Percentiles rank a stretch among this genome's conserved stretches.
These are phyloP conservation scores for Poeciliopsis presidionis DNA, from an alignment of 2,797 vertebrate species.

Conservation along the genomic window DNA sequence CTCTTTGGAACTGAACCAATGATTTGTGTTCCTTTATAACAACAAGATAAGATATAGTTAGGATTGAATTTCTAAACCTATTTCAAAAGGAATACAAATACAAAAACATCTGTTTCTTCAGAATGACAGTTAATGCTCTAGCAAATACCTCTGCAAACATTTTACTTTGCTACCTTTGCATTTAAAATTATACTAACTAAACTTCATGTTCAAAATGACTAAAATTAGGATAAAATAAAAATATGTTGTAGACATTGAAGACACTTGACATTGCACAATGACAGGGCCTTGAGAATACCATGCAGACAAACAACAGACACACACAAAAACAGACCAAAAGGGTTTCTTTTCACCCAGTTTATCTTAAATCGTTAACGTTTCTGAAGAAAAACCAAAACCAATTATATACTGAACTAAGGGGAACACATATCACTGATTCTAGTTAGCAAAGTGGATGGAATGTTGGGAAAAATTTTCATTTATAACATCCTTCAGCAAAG, in stretches of 20 bases:
- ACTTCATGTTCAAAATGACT: background rate
- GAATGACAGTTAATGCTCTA: background rate
- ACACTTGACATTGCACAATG: conserved; percentile 16
- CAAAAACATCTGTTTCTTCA: conserved; percentile 9
- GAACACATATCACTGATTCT: conserved; percentile 95
- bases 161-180: conserved; percentile 6
- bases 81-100: conserved; percentile 16
- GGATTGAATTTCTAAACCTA: conserved; percentile 5
- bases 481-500: conserved; percentile 99
- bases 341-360: conserved; percentile 36
- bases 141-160: conserved; percentile 13
- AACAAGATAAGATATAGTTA: conserved; percentile 38
- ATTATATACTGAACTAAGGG: conserved; percentile 52
- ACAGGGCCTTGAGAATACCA: conserved; percentile 38
- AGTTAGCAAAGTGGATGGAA: conserved; percentile 96
- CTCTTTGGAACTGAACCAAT: conserved; percentile 96
- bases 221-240: background rate
- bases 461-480: conserved; percentile 98
- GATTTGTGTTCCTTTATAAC: conserved; percentile 89
- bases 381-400: conserved; percentile 40
- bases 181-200: conserved; percentile 25
- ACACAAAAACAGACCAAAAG: conserved; percentile 17
- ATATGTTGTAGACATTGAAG: background rate
- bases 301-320: conserved; percentile 37
- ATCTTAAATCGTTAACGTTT: conserved; percentile 40